Percentiles rank a stretch among this genome's conserved stretches.
Conservation (phyloP, 2,797 vertebrate genomes). For the Eurystomus glaucurus region DNA sequence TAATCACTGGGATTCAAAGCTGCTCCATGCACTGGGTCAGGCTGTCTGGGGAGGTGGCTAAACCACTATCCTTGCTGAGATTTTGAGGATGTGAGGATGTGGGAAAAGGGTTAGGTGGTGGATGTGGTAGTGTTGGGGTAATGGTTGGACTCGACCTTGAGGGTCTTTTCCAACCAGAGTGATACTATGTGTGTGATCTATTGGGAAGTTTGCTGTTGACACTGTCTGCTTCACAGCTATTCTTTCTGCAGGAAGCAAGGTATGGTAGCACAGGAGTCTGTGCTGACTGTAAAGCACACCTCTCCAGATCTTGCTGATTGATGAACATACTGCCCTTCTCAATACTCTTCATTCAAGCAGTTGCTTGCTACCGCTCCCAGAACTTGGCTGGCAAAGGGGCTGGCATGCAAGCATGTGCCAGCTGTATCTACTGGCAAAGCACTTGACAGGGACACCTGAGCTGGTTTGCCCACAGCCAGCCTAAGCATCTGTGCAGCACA, state of each 20-base stretch:
- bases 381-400: neutral
- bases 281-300: neutral
- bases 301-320: neutral
- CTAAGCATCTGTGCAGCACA: neutral
- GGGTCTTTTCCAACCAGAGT: too few relatives aligned
- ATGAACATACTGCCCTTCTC: neutral
- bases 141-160: too few relatives aligned
- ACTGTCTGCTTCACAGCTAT: neutral
- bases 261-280: neutral
- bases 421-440: neutral
- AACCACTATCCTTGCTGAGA: too few relatives aligned
- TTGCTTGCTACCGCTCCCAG: neutral
- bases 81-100: too few relatives aligned
- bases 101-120: too few relatives aligned
- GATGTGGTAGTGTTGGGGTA: too few relatives aligned
- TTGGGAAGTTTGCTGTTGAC: neutral
- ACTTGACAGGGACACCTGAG: neutral
- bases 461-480: neutral
- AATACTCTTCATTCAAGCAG: neutral
- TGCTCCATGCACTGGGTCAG: neutral
- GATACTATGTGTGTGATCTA: neutral
- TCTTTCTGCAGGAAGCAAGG: neutral
- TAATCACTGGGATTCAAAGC: neutral
- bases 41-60: too few relatives aligned
- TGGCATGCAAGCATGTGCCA: fast-evolving